These are phyloP conservation scores for Heliocidaris erythrogramma DNA, from an alignment of 35 echinoderm and acorn worm genomes.

Conservation along the genomic window DNA sequence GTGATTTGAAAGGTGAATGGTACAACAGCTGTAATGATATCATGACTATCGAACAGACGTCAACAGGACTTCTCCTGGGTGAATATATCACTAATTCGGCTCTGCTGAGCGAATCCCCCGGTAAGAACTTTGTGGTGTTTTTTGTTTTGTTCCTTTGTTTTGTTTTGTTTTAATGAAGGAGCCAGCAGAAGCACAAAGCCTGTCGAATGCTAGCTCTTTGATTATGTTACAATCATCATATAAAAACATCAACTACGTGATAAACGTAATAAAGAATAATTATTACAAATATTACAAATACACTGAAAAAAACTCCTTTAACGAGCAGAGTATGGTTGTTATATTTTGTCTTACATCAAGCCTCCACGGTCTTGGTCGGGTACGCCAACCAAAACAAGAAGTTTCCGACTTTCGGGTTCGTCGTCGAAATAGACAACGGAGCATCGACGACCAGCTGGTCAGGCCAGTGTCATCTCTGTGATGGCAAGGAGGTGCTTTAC, in stretches of 20 bases:
- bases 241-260: too few species aligned
- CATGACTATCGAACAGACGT: not conserved
- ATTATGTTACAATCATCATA: too few species aligned
- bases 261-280: too few species aligned
- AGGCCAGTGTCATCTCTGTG: not conserved
- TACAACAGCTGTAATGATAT: slow-evolving; percentile 43
- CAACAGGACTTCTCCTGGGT: slow-evolving; percentile 44
- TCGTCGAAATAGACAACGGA: not conserved
- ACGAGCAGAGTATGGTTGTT: too few species aligned
- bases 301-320: too few species aligned
- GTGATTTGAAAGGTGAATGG: slow-evolving; percentile 48
- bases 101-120: not conserved
- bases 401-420: not conserved
- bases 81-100: not conserved
- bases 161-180: too few species aligned
- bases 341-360: not conserved
- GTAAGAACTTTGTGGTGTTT: slow-evolving; percentile 24
- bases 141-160: too few species aligned
- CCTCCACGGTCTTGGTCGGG: not conserved
- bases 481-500: not conserved
- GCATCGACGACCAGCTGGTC: not conserved
- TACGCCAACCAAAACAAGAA: not conserved
- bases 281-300: too few species aligned
- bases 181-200: too few species aligned
- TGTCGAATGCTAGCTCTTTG: too few species aligned